Evolutionary conservation across 2,888 invertebrate species (phyloP).

Genomic region (Stenolophus ochropezus): DNA sequence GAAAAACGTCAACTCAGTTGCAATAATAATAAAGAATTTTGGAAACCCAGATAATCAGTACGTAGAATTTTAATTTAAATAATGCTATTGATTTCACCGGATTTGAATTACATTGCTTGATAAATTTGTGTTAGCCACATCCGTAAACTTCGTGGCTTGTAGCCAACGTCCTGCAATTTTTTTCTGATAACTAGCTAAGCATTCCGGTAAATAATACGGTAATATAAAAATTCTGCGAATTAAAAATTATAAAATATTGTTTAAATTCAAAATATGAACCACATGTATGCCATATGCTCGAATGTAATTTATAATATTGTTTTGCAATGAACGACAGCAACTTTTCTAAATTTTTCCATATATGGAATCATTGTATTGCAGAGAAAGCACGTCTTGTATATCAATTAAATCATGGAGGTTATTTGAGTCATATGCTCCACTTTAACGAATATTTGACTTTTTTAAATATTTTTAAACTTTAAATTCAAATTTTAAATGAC

Average conservation of each 20-base stretch:
- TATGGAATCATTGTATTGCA: constrained; percentile 58
- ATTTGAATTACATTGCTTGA: constrained; percentile 19
- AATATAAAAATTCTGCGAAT: constrained; percentile 2
- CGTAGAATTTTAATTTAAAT: constrained; percentile 22
- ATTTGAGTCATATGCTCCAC: constrained; percentile 60
- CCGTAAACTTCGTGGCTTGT: constrained; percentile 53
- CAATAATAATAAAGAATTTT: constrained; percentile 13
- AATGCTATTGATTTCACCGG: constrained; percentile 50
- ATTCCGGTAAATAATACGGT: not conserved
- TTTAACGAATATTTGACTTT: constrained; percentile 51
- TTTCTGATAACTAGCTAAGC: constrained; percentile 12
- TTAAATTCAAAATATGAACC: constrained; percentile 34
- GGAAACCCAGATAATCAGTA: constrained; percentile 19
- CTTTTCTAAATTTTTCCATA: constrained; percentile 60
- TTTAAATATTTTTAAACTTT: constrained; percentile 41
- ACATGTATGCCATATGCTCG: constrained; percentile 54
- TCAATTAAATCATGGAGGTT: constrained; percentile 59
- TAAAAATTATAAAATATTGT: constrained; percentile 19
- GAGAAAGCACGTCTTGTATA: constrained; percentile 59
- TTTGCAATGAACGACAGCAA: constrained; percentile 57
- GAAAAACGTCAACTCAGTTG: constrained; percentile 42
- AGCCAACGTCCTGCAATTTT: constrained; percentile 18
- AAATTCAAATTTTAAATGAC: constrained; percentile 33
- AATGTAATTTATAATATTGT: constrained; percentile 58
- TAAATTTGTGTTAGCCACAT: constrained; percentile 45